phyloP scores from a whole-genome alignment of 1,140 invertebrate genomes.

The Charaxes varanes region DNA sequence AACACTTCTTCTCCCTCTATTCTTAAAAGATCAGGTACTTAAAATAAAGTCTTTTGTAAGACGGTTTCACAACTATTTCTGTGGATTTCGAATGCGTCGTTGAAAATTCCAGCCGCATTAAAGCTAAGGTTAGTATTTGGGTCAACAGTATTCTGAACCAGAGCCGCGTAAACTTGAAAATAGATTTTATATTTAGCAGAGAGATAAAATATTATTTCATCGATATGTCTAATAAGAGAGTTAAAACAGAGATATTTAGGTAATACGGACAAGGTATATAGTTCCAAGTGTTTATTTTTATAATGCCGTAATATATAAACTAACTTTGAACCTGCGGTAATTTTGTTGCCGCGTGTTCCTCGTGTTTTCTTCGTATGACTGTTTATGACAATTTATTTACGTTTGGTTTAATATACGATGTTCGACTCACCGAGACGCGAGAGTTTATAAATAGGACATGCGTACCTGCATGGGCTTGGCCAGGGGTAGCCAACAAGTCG shows the following conservation, averaged over 20 bases:
- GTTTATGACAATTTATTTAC: constrained; percentile 26
- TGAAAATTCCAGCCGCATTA: constrained; percentile 45
- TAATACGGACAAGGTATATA: no score
- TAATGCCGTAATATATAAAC: not conserved
- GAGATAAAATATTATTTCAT: not conserved
- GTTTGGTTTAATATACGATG: constrained; percentile 28
- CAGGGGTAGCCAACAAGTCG: no score
- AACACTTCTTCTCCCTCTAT: no score
- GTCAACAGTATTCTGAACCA: constrained; percentile 47
- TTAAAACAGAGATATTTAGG: no score
- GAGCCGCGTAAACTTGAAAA: constrained; percentile 64
- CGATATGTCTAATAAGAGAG: not conserved
- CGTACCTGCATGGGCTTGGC: constrained; percentile 32
- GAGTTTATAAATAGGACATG: constrained; percentile 41
- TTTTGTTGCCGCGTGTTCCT: not conserved
- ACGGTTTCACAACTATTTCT: constrained; percentile 27
- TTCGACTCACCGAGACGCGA: constrained; percentile 20
- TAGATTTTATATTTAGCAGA: constrained; percentile 53
- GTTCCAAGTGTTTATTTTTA: not conserved
- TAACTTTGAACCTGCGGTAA: not conserved
- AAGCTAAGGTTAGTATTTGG: constrained; percentile 50
- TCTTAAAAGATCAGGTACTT: no score
- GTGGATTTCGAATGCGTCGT: constrained; percentile 27
- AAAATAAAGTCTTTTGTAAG: constrained; percentile 35
- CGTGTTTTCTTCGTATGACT: not conserved